A percentile compares a stretch with the other conserved stretches of the same genome.
Evolutionary conservation across 2,888 invertebrate species (phyloP).

Genomic region (Patella pellucida): DNA sequence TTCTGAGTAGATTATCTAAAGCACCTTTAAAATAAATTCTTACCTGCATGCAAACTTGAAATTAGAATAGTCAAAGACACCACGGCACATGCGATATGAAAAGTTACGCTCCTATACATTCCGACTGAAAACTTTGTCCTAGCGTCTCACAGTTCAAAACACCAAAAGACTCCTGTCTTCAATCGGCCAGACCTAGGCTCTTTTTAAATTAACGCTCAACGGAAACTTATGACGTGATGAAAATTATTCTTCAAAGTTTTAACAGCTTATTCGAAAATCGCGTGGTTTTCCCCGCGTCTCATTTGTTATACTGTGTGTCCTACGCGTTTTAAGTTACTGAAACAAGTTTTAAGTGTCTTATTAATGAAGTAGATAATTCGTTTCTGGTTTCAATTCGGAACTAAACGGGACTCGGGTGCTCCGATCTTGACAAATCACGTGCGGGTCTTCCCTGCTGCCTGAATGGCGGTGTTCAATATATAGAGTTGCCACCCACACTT

Average conservation of each 20-base stretch:
- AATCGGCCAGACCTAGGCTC: no score
- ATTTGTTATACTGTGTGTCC: background rate
- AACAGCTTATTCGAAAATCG: background rate
- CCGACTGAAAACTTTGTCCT: background rate
- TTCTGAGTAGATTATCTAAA: no score
- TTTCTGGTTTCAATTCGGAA: background rate
- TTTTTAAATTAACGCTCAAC: no score
- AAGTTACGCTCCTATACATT: constrained; percentile 6
- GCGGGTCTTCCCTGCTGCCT: background rate
- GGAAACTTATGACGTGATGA: no score
- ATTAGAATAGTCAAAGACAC: constrained; percentile 5
- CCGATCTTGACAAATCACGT: constrained; percentile 9
- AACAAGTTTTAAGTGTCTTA: background rate
- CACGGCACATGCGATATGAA: constrained; percentile 3
- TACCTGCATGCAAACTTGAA: constrained; percentile 6
- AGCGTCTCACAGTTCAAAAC: background rate
- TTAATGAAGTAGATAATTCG: background rate
- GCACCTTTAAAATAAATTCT: background rate
- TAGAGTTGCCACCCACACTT: constrained; percentile 3
- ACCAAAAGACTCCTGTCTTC: background rate
- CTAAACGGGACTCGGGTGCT: background rate
- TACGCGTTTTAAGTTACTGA: background rate
- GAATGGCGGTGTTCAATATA: constrained; percentile 6
- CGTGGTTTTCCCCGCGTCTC: background rate
- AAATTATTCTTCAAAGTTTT: no score